Evolutionary conservation across 64 coral and sea anemone species (phyloP).

Genomic region (Pocillopora verrucosa): DNA sequence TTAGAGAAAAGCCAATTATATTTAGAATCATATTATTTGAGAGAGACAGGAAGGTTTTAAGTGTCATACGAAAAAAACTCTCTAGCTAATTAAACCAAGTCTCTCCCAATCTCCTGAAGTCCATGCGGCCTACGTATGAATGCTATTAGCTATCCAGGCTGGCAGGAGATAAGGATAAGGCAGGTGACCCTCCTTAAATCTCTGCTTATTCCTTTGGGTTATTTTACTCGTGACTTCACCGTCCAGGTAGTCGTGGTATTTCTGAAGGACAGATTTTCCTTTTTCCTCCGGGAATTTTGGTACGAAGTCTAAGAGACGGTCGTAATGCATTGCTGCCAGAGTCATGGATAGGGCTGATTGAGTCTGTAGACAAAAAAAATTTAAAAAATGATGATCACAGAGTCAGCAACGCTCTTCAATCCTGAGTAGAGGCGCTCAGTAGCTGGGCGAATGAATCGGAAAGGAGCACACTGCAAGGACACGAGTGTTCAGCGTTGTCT

Average conservation of each 20-base stretch:
- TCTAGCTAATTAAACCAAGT: not conserved
- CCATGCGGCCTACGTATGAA: conserved; percentile 48
- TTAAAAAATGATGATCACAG: not conserved
- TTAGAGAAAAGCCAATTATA: too few relatives aligned
- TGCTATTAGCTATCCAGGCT: conserved; percentile 84
- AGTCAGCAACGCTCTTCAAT: not conserved
- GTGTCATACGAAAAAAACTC: too few relatives aligned
- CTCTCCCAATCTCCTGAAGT: not conserved
- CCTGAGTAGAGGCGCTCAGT: too few relatives aligned
- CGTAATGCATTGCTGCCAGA: conserved; percentile 69
- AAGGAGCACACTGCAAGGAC: too few relatives aligned
- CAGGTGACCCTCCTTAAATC: conserved; percentile 36
- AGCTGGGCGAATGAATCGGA: too few relatives aligned
- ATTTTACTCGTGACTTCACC: conserved; percentile 31
- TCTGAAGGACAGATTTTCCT: conserved; percentile 44
- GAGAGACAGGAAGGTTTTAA: too few relatives aligned
- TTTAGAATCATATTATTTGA: too few relatives aligned
- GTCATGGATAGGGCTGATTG: conserved; percentile 72
- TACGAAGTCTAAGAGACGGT: conserved; percentile 69
- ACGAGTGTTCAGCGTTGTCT: too few relatives aligned
- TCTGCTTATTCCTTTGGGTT: conserved; percentile 41
- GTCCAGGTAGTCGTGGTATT: conserved; percentile 55
- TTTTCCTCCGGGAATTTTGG: conserved; percentile 46
- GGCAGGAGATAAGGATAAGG: conserved; percentile 78
- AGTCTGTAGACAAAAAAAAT: conserved; percentile 28